Percentiles rank a stretch among this genome's conserved stretches.
Evolutionary conservation across 2,113 vertebrate species (phyloP).

Genomic region (Nycticryphes semicollaris): DNA sequence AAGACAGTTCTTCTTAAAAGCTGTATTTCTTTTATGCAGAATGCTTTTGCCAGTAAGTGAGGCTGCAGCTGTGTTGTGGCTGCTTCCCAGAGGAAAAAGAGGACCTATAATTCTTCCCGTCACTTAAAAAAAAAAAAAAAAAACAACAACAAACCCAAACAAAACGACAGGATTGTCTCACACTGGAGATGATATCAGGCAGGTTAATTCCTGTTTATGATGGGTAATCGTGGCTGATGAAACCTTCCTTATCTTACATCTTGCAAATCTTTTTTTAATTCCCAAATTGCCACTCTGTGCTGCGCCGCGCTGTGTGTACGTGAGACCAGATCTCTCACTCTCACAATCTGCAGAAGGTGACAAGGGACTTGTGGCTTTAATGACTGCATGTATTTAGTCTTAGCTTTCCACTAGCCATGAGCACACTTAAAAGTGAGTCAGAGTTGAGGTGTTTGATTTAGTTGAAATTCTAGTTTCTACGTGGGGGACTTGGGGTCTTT

Average conservation of each 20-base stretch:
- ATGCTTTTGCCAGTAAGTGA: not conserved
- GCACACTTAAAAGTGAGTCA: not conserved
- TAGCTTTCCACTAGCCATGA: fast-evolving
- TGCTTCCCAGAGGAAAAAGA: not conserved
- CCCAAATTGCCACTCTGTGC: not conserved
- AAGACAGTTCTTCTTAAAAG: not conserved
- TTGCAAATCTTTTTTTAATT: not conserved
- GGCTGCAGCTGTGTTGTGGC: not conserved
- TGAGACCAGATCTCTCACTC: not conserved
- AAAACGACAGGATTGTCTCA: not conserved
- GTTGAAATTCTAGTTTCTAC: not conserved
- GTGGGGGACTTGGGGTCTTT: not conserved
- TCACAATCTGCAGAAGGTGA: fast-evolving
- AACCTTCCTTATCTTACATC: not conserved
- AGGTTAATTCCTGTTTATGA: not conserved
- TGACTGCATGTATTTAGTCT: not conserved
- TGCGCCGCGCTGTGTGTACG: fast-evolving
- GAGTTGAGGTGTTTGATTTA: not conserved
- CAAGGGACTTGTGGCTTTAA: not conserved
- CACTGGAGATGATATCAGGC: not conserved
- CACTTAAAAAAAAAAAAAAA: not conserved
- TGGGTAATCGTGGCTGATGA: not conserved
- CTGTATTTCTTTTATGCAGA: not conserved
- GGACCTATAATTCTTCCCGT: not conserved
- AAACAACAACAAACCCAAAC: not conserved